Base-by-base conservation (phyloP, 2,888 invertebrate species). In the Liodrosophila aerea region DNA sequence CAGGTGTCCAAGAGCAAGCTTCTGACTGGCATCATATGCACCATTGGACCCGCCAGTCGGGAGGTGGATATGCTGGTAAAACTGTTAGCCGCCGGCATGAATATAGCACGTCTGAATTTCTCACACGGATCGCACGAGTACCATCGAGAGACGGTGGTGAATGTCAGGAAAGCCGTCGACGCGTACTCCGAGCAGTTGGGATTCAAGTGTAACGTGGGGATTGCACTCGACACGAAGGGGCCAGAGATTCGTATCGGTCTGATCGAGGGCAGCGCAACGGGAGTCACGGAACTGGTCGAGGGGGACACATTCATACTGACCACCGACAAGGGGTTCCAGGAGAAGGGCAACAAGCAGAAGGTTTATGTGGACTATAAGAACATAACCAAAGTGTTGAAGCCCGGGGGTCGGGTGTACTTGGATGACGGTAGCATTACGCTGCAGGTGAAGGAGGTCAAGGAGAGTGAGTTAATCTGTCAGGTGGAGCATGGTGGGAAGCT, bases 181-280 rank as follows among this genome's bases (percentile, higher is more conserved):
- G 94, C 93, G 87, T 94, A 95, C 87, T 94, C 94, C 66, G 92
- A 93, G 16, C 94, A 93, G 74, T 87, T 93, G 7, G 94, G 94
- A 29, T 92, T 94, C 73, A 92, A 92, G 4, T 93, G 93, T 88
- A 95, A 97, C 0, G 92, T 98, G 40, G 98, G 97, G 30, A 96
- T 99, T 87, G 99, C 98, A 29, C 91, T 99, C 63, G 98, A 99
- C 87, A 99, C 98, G 2, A 98, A 98, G 90, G 98, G 98, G 1
- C 98, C 98, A 0, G 98, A 99, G 91, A 99, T 99, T 88, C 94
- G 98, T 86, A 98, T 98, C 54, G 98, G 98, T 12, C 92, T 98
- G 15, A 92, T 98, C 65, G 95, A 95, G 89, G 98, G 97, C 62
- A 97, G 97, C 92, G 92, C 94, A 91, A 78, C 83, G 15, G 97